A percentile compares a stretch with the other conserved stretches of the same genome.
phyloP scores from a whole-genome alignment of 1,140 invertebrate species.

The Laodelphax striatellus region DNA sequence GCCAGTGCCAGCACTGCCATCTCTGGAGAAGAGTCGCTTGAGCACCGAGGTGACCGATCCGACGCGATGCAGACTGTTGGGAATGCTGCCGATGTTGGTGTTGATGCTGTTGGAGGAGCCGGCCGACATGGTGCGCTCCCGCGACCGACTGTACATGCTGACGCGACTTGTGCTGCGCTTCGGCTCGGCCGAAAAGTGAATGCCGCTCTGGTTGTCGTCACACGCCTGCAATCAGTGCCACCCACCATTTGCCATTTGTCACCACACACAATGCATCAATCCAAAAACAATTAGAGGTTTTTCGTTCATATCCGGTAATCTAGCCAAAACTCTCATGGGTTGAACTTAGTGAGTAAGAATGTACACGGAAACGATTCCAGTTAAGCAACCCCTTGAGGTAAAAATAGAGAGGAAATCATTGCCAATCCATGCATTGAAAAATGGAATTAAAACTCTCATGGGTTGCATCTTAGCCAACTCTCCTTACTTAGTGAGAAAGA shows the following conservation, averaged over 20 bases:
- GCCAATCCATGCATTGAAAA: no score
- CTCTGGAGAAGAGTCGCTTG: slow-evolving; percentile 59
- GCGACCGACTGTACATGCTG: slow-evolving; percentile 17
- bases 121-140: slow-evolving; percentile 17
- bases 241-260: background rate
- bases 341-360: no score
- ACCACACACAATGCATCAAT: no score
- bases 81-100: slow-evolving; percentile 25
- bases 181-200: slow-evolving; percentile 21
- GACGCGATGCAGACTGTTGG: slow-evolving; percentile 50
- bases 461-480: no score
- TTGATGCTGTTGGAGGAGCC: slow-evolving; percentile 34
- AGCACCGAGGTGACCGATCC: slow-evolving; percentile 62
- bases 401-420: no score
- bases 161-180: slow-evolving; percentile 19
- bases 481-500: no score
- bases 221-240: slow-evolving; percentile 13
- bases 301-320: no score
- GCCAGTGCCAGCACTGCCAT: slow-evolving; percentile 29
- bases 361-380: no score
- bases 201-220: slow-evolving; percentile 25
- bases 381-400: no score
- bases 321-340: no score
- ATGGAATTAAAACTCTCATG: no score
- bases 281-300: no score